phyloP scores from a whole-genome alignment of 1,140 invertebrate genomes.

The Metopolophium dirhodum region DNA sequence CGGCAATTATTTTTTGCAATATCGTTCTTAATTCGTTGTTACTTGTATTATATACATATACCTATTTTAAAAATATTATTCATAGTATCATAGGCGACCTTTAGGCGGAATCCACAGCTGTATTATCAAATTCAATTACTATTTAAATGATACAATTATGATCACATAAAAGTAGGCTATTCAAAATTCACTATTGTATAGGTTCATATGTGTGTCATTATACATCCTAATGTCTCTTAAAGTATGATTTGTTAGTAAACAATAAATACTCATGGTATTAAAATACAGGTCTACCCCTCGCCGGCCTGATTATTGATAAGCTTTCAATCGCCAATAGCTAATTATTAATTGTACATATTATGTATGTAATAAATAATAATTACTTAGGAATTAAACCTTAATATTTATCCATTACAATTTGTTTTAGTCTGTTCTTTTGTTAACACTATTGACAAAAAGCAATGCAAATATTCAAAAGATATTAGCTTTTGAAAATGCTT shows the following conservation, averaged over 20 bases:
- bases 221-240: neutral
- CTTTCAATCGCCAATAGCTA: neutral
- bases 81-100: too few species aligned
- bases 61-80: too few species aligned
- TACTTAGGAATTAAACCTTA: neutral
- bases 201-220: neutral
- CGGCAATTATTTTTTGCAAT: too few species aligned
- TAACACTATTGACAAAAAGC: slow-evolving; percentile 91
- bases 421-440: slow-evolving; percentile 79
- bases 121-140: too few species aligned
- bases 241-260: neutral
- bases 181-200: neutral
- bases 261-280: neutral
- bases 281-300: neutral
- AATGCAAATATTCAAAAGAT: slow-evolving; percentile 99
- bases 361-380: neutral
- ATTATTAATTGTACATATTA: neutral
- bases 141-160: too few species aligned
- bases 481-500: slow-evolving; percentile 98
- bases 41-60: too few species aligned
- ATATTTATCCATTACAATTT: neutral
- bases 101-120: too few species aligned
- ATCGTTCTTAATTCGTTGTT: too few species aligned
- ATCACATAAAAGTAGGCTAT: neutral
- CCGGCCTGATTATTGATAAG: too few species aligned